Evolutionary conservation across 2,888 invertebrate species (phyloP).

Genomic region (Celastrina argiolus): DNA sequence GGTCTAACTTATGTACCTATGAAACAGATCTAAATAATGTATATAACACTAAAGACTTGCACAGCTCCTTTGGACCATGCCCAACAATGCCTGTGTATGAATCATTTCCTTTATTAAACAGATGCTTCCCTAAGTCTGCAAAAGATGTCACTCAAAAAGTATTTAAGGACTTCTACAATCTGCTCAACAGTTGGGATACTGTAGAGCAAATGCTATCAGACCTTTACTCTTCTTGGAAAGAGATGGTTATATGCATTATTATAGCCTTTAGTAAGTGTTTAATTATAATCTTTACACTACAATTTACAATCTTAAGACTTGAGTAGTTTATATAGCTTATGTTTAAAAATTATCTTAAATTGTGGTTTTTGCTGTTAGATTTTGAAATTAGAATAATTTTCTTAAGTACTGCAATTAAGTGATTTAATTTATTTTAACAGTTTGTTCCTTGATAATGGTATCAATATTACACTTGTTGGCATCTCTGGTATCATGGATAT

Average conservation of each 20-base stretch:
- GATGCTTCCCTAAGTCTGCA: constrained; percentile 89
- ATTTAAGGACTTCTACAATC: constrained; percentile 84
- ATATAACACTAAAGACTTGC: constrained; percentile 55
- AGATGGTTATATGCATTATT: constrained; percentile 88
- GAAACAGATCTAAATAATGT: constrained; percentile 79
- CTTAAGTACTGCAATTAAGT: neutral
- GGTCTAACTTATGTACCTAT: constrained; percentile 87
- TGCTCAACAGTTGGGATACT: constrained; percentile 92
- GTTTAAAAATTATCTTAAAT: too few relatives aligned
- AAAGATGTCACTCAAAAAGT: constrained; percentile 81
- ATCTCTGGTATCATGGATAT: constrained; percentile 90
- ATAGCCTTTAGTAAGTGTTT: constrained; percentile 86
- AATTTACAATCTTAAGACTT: neutral
- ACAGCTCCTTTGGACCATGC: constrained; percentile 83
- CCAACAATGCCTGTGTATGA: constrained; percentile 87
- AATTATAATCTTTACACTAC: neutral
- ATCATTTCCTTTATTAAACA: constrained; percentile 87
- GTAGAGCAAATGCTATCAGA: constrained; percentile 93
- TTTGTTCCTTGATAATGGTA: constrained; percentile 89
- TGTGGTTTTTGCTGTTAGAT: neutral
- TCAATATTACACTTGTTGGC: constrained; percentile 90
- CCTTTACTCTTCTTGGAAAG: constrained; percentile 91
- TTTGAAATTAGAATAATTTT: neutral
- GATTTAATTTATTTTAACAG: constrained; percentile 71
- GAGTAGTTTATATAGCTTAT: too few relatives aligned